phyloP scores from a whole-genome alignment of 1,140 invertebrate genomes.

The Cherax quadricarinatus region DNA sequence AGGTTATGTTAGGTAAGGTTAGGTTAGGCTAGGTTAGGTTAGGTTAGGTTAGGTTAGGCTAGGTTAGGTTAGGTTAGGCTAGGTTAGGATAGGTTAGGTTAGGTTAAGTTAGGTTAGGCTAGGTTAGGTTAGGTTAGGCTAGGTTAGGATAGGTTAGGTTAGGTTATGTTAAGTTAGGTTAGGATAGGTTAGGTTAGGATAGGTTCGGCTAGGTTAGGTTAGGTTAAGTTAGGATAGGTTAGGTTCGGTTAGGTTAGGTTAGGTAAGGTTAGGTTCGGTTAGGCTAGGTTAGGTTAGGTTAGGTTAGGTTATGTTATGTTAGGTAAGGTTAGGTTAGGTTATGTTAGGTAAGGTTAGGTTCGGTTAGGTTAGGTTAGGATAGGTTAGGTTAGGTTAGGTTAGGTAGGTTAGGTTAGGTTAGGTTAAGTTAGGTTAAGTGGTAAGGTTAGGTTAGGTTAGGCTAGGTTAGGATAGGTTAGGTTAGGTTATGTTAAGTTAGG shows the following conservation, averaged over 20 bases:
- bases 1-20: too few species aligned
- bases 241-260: background rate
- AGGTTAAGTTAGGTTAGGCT: background rate
- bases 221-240: background rate
- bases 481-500: background rate
- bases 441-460: background rate
- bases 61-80: background rate
- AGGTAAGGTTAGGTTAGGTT: too few species aligned
- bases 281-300: too few species aligned
- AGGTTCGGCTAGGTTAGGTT: background rate
- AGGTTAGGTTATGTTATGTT: too few species aligned
- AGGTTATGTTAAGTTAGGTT: too few species aligned
- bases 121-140: too few species aligned
- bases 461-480: conserved; percentile 7
- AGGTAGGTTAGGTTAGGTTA: too few species aligned
- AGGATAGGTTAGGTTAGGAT: background rate
- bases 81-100: background rate
- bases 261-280: background rate
- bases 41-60: conserved; percentile 4
- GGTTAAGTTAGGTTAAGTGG: background rate
- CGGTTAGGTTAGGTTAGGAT: too few species aligned
- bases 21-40: conserved; percentile 6
- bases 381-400: too few species aligned
- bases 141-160: too few species aligned
- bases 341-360: too few species aligned